Percentiles rank a stretch among this genome's conserved stretches.
Evolutionary conservation across 2,797 vertebrate species (phyloP).

Genomic region (Mus spretus): DNA sequence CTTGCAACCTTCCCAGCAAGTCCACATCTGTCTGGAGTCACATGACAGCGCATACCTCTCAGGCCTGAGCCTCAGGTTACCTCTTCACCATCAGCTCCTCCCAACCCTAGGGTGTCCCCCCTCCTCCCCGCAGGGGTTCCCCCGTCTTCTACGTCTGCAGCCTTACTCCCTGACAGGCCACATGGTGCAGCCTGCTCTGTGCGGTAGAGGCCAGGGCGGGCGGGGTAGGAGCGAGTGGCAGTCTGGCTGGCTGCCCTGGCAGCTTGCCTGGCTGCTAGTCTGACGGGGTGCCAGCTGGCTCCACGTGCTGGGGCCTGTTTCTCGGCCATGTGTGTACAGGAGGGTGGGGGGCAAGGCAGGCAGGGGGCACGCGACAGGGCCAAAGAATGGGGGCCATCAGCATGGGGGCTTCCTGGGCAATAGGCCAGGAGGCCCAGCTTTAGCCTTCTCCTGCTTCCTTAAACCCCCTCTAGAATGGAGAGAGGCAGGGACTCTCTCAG

Average conservation of each 20-base stretch:
- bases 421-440: neutral
- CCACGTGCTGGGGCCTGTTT: slow-evolving; percentile 89
- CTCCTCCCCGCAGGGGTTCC: neutral
- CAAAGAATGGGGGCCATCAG: neutral
- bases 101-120: neutral
- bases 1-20: neutral
- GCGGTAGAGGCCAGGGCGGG: slow-evolving; percentile 51
- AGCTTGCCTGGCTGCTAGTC: slow-evolving; percentile 90
- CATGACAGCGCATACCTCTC: fast-evolving
- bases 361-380: slow-evolving; percentile 76
- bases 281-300: slow-evolving; percentile 96
- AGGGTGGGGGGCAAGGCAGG: slow-evolving; percentile 27
- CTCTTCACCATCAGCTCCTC: fast-evolving
- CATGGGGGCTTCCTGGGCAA: slow-evolving; percentile 7
- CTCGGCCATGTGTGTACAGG: slow-evolving; percentile 74
- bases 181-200: slow-evolving; percentile 53
- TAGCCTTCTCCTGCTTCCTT: fast-evolving
- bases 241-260: slow-evolving; percentile 91
- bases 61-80: neutral
- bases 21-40: neutral
- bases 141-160: slow-evolving; percentile 23
- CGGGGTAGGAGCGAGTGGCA: slow-evolving; percentile 81
- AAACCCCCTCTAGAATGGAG: fast-evolving
- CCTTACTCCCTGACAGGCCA: neutral
- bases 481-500: neutral